Base-by-base conservation (phyloP, 2,113 vertebrate species). In the Paracanthobrama guichenoti region DNA sequence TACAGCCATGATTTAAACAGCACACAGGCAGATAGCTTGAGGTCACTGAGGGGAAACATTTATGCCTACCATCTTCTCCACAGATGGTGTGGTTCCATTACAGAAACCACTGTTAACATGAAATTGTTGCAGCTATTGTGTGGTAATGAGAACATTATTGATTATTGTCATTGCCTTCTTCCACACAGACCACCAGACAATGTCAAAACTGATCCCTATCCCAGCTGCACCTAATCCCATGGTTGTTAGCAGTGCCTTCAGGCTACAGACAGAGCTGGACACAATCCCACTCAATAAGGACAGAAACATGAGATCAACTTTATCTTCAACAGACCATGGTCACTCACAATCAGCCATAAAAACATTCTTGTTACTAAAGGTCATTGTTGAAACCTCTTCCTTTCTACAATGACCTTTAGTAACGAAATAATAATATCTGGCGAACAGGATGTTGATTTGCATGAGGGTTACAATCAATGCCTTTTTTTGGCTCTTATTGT, bases 121-220 rank as follows among this genome's bases (percentile, higher is more conserved):
- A 46, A 84, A 74, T 81, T 62, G 80, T 85, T 81, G 69, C 74
- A 57, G 83, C 76, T 85, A 79, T 80, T 88, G 79, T 83, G 85
- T 84, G 85, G 83, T 93, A 92, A 93, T 91, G 89, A 91, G 92
- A 93, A 88, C 86, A 89, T 89, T 93, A 94, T 94, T 93, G 93
- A 94, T 93, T 87, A 91, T 81, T 83, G 86, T 87, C 86, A 46
- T 72, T 85, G 35, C 89, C 86, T 85, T 84, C 88, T 75, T 76
- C 83, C 77, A 72, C 62, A 28, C 50, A 89, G 86, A 90, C 87
- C 89, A 86, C 81, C 53, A 59, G 87, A 89, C 91, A 93, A 93
- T 85, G 76, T 93, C 90, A 91, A 89, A 89, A 73, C 24, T 12
- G 80, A 85, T 90, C 86, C 83, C 83, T 71, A 88, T 90, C 86